phyloP scores from a whole-genome alignment of 2,113 vertebrate species.

The Myiopsitta monachus region DNA sequence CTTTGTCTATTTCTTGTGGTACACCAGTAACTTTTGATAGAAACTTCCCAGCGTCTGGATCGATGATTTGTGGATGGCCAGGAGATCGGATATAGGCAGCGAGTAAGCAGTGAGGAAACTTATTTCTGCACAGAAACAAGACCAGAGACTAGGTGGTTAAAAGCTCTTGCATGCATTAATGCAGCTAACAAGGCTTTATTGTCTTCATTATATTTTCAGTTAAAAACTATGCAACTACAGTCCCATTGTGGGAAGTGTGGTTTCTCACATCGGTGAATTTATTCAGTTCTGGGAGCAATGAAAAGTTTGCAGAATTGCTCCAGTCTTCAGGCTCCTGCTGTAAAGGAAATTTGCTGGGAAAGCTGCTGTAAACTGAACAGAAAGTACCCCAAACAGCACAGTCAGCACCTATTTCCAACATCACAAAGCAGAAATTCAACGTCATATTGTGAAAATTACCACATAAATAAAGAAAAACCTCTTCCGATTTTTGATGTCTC shows the following conservation, averaged over 20 bases:
- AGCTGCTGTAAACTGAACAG: not conserved
- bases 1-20: not conserved
- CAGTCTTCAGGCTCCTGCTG: slow-evolving; percentile 78
- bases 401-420: not conserved
- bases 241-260: slow-evolving; percentile 76
- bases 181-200: slow-evolving; percentile 85
- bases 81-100: not conserved
- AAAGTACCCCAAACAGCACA: not conserved
- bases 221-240: slow-evolving; percentile 80
- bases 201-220: slow-evolving; percentile 82
- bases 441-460: not conserved
- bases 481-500: not conserved
- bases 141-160: not conserved
- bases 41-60: not conserved
- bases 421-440: not conserved
- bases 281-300: slow-evolving; percentile 78
- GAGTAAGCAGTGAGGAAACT: not conserved
- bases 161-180: slow-evolving; percentile 80
- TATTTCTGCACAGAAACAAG: not conserved
- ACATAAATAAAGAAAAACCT: not conserved
- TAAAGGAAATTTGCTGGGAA: not conserved
- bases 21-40: not conserved
- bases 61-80: not conserved
- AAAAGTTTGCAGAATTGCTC: slow-evolving; percentile 77
- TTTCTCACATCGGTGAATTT: slow-evolving; percentile 86